Conservation (phyloP, 2,113 vertebrate genomes). For the Oophaga pumilio region DNA sequence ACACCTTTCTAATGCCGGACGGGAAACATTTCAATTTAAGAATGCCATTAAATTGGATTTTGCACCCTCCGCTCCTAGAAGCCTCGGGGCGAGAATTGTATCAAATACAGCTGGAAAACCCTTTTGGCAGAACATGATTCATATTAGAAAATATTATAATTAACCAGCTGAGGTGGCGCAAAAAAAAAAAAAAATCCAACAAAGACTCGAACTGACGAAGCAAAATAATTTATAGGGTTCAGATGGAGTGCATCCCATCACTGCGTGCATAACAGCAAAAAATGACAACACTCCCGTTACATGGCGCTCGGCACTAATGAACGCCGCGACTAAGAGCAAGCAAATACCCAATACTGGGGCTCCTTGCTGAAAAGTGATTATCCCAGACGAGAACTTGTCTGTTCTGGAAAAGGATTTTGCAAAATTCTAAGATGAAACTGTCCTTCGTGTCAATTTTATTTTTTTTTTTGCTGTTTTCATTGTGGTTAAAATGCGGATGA, state of each 20-base stretch:
- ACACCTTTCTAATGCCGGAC: background rate
- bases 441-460: background rate
- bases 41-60: conserved; percentile 45
- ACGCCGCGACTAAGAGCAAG: background rate
- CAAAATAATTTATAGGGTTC: conserved; percentile 56
- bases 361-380: background rate
- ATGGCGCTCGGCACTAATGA: background rate
- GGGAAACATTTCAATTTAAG: conserved; percentile 31
- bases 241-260: conserved; percentile 33
- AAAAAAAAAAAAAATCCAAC: conserved; percentile 14
- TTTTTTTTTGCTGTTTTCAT: background rate
- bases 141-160: conserved; percentile 43
- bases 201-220: conserved; percentile 47
- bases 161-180: conserved; percentile 41
- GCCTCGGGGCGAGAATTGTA: conserved; percentile 35
- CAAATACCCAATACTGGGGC: background rate
- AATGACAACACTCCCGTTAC: background rate
- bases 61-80: background rate
- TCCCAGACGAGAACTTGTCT: background rate
- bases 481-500: background rate
- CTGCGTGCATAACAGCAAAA: conserved; percentile 7
- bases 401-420: background rate
- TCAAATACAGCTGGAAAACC: background rate
- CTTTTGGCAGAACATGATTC: conserved; percentile 33
- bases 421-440: background rate